Evolutionary conservation across 2,888 invertebrate species (phyloP).

Genomic region (Apantesis nais): DNA sequence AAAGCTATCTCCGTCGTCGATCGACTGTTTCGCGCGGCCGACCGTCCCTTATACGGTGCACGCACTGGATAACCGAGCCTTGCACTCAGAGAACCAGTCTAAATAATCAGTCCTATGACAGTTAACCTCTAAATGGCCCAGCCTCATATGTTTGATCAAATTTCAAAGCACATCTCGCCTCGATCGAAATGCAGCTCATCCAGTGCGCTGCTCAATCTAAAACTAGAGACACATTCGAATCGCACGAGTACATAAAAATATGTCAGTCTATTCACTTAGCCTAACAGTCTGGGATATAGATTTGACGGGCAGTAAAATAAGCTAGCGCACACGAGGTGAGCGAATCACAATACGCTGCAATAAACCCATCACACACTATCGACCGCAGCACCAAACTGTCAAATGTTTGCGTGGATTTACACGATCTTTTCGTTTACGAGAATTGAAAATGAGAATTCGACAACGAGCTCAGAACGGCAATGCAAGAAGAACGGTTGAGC

Average conservation of each 20-base stretch:
- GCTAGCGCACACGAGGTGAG: constrained; percentile 34
- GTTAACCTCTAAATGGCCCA: constrained; percentile 47
- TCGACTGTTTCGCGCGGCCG: constrained; percentile 70
- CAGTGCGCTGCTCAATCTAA: constrained; percentile 57
- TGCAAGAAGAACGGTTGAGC: neutral
- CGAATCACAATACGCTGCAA: constrained; percentile 29
- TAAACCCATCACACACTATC: constrained; percentile 24
- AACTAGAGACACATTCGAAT: constrained; percentile 77
- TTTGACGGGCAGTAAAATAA: constrained; percentile 57
- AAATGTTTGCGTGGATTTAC: constrained; percentile 18
- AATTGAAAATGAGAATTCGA: neutral
- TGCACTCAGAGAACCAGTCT: constrained; percentile 27
- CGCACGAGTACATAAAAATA: constrained; percentile 80
- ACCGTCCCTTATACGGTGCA: constrained; percentile 53
- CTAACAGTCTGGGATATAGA: constrained; percentile 75
- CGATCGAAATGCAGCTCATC: constrained; percentile 33
- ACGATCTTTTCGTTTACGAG: neutral
- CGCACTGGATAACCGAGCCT: constrained; percentile 33
- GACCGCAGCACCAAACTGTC: constrained; percentile 27
- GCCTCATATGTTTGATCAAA: constrained; percentile 40
- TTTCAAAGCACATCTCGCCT: constrained; percentile 22
- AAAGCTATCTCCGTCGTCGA: constrained; percentile 62
- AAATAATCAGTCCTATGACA: constrained; percentile 38
- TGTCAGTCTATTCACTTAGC: constrained; percentile 83
- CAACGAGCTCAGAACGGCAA: neutral